Conservation (phyloP, 2,888 invertebrate species). For the Folsomia manolachei region DNA sequence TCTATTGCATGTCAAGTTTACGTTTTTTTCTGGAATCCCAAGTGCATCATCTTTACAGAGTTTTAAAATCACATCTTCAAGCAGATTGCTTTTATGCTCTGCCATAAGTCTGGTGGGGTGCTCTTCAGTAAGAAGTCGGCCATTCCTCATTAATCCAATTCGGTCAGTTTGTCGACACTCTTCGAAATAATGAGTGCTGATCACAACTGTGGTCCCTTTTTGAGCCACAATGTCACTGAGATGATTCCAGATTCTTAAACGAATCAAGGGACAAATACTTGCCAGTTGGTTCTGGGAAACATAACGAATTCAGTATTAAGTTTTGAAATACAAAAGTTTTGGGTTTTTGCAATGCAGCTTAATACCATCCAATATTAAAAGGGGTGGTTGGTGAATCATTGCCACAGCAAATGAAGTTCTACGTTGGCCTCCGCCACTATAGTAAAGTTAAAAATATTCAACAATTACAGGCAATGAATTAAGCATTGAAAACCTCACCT, state of each 20-base stretch:
- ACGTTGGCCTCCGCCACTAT: slow-evolving; percentile 56
- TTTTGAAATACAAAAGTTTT: background rate
- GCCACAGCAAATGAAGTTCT: slow-evolving; percentile 48
- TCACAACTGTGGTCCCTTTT: slow-evolving; percentile 87
- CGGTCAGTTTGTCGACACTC: no score
- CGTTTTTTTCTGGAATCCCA: background rate
- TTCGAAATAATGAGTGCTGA: slow-evolving; percentile 94
- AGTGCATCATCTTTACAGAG: background rate
- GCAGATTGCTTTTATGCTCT: background rate
- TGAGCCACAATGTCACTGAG: slow-evolving; percentile 84
- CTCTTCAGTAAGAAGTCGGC: background rate
- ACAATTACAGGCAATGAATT: background rate
- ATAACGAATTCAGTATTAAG: background rate
- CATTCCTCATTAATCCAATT: background rate
- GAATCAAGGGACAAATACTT: background rate
- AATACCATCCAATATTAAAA: background rate
- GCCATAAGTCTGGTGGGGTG: background rate
- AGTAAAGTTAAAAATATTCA: background rate
- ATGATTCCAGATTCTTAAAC: slow-evolving; percentile 95
- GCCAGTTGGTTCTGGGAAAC: background rate
- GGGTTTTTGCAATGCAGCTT: no score
- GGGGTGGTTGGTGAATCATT: background rate
- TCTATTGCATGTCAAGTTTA: background rate
- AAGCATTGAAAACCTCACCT: slow-evolving; percentile 49
- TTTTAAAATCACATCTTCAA: background rate